These are phyloP conservation scores for Chinchilla lanigera DNA, from an alignment of 2,113 vertebrate genomes.

Conservation along the genomic window DNA sequence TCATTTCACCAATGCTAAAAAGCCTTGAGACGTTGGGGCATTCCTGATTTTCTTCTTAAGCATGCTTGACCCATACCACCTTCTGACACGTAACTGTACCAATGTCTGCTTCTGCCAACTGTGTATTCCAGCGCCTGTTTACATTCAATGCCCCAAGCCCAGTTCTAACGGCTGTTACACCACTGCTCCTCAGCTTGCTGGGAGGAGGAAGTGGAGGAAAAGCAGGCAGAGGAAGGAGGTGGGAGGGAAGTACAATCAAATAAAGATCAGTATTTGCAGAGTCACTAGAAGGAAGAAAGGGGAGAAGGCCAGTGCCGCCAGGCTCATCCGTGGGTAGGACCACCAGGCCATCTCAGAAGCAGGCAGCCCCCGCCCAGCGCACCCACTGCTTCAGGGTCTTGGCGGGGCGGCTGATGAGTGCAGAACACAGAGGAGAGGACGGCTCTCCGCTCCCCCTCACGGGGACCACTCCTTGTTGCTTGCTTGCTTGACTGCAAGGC, in stretches of 20 bases:
- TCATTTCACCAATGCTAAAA: background rate
- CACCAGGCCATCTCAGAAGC: background rate
- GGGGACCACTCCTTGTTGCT: background rate
- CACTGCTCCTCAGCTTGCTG: background rate
- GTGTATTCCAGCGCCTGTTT: background rate
- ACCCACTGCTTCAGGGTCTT: background rate
- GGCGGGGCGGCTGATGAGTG: background rate
- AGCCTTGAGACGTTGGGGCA: background rate
- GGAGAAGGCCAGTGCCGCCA: background rate
- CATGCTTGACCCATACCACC: background rate
- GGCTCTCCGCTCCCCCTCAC: background rate
- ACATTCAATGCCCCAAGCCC: background rate
- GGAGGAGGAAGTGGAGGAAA: background rate
- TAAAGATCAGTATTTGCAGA: background rate
- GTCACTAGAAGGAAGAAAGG: background rate
- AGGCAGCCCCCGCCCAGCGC: fast-evolving
- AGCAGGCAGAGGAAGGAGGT: background rate
- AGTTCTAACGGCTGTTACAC: background rate
- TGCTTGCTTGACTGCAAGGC: background rate
- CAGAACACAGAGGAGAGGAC: background rate
- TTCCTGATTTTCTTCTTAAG: background rate
- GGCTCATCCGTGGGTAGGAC: background rate
- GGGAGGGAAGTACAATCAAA: background rate
- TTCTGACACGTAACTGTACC: background rate
- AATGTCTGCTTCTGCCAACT: background rate